Evolutionary conservation across 2,113 vertebrate genomes (phyloP).

Genomic region (Sialia sialis): DNA sequence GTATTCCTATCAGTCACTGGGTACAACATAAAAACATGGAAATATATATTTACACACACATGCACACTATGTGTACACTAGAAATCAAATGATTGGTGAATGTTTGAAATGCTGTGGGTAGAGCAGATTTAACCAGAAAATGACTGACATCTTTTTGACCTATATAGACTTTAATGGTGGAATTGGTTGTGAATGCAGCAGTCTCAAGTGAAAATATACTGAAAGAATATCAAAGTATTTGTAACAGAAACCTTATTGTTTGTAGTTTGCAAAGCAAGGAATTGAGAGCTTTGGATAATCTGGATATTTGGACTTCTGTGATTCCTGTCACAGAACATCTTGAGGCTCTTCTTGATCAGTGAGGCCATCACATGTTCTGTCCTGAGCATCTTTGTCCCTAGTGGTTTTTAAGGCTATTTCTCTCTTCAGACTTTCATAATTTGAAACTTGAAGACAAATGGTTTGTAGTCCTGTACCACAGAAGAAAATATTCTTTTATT

Average conservation of each 20-base stretch:
- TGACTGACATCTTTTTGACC: neutral
- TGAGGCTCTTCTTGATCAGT: neutral
- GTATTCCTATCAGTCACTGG: neutral
- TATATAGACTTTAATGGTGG: neutral
- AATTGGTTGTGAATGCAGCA: neutral
- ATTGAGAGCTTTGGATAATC: neutral
- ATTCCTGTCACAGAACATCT: neutral
- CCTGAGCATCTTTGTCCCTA: neutral
- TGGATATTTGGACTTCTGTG: neutral
- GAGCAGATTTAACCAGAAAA: neutral
- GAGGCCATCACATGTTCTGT: fast-evolving
- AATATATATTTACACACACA: fast-evolving
- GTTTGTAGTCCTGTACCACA: fast-evolving
- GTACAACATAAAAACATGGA: neutral
- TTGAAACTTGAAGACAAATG: neutral
- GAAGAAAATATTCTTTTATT: neutral
- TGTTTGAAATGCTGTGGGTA: neutral
- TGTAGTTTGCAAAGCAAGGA: neutral
- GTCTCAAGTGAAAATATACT: neutral
- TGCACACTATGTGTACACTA: too few relatives aligned
- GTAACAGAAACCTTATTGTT: neutral
- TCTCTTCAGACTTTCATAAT: neutral
- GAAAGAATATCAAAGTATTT: neutral
- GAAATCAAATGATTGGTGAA: neutral
- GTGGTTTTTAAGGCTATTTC: neutral